These are phyloP conservation scores for Zophobas atratus DNA, from an alignment of 1,140 invertebrate genomes.

Conservation along the genomic window DNA sequence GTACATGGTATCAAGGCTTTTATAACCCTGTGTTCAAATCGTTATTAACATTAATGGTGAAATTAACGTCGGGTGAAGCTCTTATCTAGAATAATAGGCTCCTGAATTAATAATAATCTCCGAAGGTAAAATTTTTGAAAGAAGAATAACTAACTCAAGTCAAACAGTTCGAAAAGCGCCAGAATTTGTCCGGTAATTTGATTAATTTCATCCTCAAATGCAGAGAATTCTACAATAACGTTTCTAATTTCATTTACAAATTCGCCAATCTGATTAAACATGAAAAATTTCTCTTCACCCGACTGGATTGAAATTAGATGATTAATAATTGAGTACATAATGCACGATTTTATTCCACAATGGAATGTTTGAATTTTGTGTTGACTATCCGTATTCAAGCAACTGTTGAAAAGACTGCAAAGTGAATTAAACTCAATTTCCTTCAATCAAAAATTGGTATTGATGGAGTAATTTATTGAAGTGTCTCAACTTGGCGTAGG, in stretches of 20 bases:
- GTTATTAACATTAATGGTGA: constrained; percentile 13
- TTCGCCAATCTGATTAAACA: constrained; percentile 5
- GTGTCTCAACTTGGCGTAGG: constrained; percentile 11
- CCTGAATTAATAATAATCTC: constrained; percentile 9
- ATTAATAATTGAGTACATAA: neutral
- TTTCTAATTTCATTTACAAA: constrained; percentile 14
- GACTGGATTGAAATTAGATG: neutral
- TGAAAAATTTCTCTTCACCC: neutral
- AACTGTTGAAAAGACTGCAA: neutral
- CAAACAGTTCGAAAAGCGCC: neutral
- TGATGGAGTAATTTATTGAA: constrained; percentile 13
- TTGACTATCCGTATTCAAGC: no score
- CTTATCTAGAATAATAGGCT: neutral
- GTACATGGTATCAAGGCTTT: no score
- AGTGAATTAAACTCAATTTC: neutral
- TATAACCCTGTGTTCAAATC: neutral
- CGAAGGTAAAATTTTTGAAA: constrained; percentile 4
- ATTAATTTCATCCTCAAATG: constrained; percentile 16
- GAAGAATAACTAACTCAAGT: neutral
- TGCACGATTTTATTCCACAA: neutral
- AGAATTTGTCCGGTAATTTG: neutral
- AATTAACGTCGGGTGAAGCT: constrained; percentile 6
- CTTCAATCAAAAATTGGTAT: constrained; percentile 8
- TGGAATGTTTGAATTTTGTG: neutral
- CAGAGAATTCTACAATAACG: neutral